A percentile compares a stretch with the other conserved stretches of the same genome.
phyloP scores from a whole-genome alignment of 2,113 vertebrate genomes.

The Hylia prasina region DNA sequence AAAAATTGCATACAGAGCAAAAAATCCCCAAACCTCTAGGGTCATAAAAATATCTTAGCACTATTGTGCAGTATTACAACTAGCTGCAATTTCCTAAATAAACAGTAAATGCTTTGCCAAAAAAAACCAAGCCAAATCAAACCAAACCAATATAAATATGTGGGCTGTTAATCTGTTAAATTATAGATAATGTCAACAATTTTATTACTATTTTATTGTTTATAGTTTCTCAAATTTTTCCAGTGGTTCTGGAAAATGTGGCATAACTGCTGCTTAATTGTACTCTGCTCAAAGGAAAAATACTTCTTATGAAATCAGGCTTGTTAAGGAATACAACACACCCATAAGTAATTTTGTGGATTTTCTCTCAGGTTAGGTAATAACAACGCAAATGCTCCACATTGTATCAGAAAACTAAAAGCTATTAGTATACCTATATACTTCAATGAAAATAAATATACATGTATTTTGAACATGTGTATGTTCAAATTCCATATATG shows the following conservation, averaged over 20 bases:
- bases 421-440: background rate
- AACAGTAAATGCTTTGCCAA: background rate
- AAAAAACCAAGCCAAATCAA: background rate
- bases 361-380: background rate
- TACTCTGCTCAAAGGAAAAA: background rate
- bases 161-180: background rate
- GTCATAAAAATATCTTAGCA: background rate
- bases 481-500: background rate
- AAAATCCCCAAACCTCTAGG: rapidly evolving
- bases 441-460: background rate
- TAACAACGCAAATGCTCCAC: background rate
- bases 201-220: slow-evolving; percentile 4
- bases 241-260: background rate
- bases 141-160: background rate
- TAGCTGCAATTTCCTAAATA: background rate
- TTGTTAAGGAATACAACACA: background rate
- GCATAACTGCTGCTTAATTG: background rate
- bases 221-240: background rate
- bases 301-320: background rate
- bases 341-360: background rate
- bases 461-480: background rate
- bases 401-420: background rate
- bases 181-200: slow-evolving; percentile 4
- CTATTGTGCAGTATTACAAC: background rate
- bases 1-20: background rate